Percentiles rank a stretch among this genome's conserved stretches.
phyloP scores from a whole-genome alignment of 2,797 vertebrate genomes.

The Pangasius krempfi region DNA sequence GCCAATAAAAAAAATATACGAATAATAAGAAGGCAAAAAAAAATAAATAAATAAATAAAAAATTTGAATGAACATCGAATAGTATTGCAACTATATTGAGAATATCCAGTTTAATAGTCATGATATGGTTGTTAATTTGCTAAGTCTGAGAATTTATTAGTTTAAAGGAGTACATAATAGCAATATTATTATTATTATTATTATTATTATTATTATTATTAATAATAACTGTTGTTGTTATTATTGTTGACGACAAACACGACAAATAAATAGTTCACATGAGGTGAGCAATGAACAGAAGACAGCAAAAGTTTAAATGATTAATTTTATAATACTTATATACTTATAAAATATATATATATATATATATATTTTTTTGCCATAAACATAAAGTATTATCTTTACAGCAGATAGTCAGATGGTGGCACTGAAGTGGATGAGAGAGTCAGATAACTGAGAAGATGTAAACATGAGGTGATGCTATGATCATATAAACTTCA shows the following conservation, averaged over 20 bases:
- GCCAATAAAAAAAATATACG: no score
- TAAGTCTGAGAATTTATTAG: not conserved
- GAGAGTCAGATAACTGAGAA: not conserved
- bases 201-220: not conserved
- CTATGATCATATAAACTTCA: not conserved
- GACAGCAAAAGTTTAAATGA: not conserved
- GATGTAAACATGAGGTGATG: not conserved
- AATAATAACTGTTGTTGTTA: no score
- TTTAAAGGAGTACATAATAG: not conserved
- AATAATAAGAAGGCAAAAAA: not conserved
- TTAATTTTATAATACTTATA: not conserved
- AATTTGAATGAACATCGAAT: not conserved
- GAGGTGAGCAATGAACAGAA: not conserved
- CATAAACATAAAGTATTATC: not conserved
- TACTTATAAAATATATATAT: no score
- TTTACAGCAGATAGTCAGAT: not conserved
- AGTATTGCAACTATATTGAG: not conserved
- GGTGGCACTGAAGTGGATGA: not conserved
- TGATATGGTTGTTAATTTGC: not conserved
- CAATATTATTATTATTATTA: not conserved
- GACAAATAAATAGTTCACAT: not conserved
- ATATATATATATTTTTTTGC: not conserved
- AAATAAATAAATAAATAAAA: not conserved
- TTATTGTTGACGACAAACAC: not conserved
- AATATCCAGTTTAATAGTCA: not conserved